Base-by-base conservation (phyloP, 2,113 vertebrate genomes). In the Ptilorrhoa leucosticta region DNA sequence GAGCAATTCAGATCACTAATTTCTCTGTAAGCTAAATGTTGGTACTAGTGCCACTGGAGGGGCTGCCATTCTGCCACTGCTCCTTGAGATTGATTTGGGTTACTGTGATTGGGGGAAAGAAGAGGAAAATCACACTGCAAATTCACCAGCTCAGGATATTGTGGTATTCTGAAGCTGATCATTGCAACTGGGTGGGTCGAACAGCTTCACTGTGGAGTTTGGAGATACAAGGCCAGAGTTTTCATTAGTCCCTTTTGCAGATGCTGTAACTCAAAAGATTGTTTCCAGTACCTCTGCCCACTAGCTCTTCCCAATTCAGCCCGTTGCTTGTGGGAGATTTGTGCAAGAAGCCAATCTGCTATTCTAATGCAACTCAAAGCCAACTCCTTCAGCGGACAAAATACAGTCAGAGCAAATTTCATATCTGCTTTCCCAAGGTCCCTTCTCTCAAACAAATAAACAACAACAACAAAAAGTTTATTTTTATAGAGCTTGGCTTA, bases 371-470 rank as follows among this genome's bases (percentile, higher is more conserved):
- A 92, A 83, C 56, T 81, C 83, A 78, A 93, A 96, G 87, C 79
- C 87, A 95, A 30, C 31, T 94, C 66, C 76, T 94, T 91, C 68
- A 60, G 92, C 0, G 10, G 71, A 73, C 54, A 64, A 86, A 91
- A 96, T 26, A 76, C 47, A 91, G 45, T 45, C 86, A 44, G 72
- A 86, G 54, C 47, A 86, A 64, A 91, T 81, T 89, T 75, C 6
- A 0, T 88, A 90, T 95, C 92, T 96, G 88, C 88, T 94, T 95
- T 95, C 94, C 85, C 94, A 94, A 95, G 90, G 88, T 92, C 83
- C 85, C 73, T 83, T 92, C 64, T 73, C 68, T 92, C 93, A 90
- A 94, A 94, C 79, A 95, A 97, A 93, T 70, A 94, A 96, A 94
- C 93, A 93, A 88, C 18, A 79, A 39, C n/a, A n/a, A n/a, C n/a